Evolutionary conservation across 2,113 vertebrate species (phyloP).

Genomic region (Colaptes auratus): DNA sequence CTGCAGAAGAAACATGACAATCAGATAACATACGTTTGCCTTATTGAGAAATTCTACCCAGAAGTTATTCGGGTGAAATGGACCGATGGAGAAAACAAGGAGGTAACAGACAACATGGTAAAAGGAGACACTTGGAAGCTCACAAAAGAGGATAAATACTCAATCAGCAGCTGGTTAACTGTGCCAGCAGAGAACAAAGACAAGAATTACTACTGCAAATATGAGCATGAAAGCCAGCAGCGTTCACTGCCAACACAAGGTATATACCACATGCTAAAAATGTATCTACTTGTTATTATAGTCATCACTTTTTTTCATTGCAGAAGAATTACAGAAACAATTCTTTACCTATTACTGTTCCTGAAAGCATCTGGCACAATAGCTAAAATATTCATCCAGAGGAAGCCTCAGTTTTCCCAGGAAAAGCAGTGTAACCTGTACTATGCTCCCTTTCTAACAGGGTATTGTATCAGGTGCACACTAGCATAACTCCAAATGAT

Average conservation of each 20-base stretch:
- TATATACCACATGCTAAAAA: background rate
- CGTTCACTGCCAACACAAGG: accelerated
- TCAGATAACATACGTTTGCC: slow-evolving; percentile 62
- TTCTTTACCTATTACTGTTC: background rate
- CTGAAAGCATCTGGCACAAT: background rate
- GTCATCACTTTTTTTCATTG: background rate
- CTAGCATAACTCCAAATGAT: background rate
- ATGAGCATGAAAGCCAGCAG: background rate
- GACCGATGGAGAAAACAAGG: background rate
- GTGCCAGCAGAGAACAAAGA: background rate
- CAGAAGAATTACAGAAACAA: background rate
- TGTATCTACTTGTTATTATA: background rate
- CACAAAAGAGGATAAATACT: background rate
- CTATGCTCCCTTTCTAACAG: background rate
- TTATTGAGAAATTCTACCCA: slow-evolving; percentile 77
- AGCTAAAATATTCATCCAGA: background rate
- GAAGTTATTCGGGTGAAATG: slow-evolving; percentile 68
- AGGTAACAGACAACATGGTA: background rate
- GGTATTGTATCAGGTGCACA: background rate
- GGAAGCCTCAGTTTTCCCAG: background rate
- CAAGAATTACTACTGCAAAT: slow-evolving; percentile 33
- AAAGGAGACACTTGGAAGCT: background rate
- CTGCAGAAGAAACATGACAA: background rate
- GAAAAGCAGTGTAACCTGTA: background rate
- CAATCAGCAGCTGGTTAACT: slow-evolving; percentile 72